A percentile compares a stretch with the other conserved stretches of the same genome.
phyloP scores from a whole-genome alignment of 1,140 invertebrate genomes.

The Atta cephalotes region DNA sequence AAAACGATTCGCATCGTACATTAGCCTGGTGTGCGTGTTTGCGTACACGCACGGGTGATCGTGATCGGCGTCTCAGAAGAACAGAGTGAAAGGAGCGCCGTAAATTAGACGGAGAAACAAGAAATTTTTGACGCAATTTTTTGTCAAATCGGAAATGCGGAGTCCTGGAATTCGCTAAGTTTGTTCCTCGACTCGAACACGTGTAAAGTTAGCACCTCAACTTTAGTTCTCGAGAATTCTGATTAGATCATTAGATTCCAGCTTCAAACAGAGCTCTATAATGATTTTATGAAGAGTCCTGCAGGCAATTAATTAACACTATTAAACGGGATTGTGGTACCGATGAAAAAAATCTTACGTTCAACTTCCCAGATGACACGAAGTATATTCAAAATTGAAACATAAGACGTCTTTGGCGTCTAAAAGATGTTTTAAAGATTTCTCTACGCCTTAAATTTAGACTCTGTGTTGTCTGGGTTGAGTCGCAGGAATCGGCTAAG shows the following conservation, averaged over 20 bases:
- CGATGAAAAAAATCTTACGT: background rate
- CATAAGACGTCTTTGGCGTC: too few species aligned
- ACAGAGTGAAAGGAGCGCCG: conserved; percentile 70
- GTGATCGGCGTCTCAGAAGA: conserved; percentile 55
- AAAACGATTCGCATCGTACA: conserved; percentile 52
- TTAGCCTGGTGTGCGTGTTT: background rate
- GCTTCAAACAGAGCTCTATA: too few species aligned
- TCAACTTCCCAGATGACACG: background rate
- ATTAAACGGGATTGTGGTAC: background rate
- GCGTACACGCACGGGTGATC: conserved; percentile 48
- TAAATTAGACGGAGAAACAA: conserved; percentile 56
- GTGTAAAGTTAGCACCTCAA: too few species aligned
- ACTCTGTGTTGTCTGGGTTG: too few species aligned
- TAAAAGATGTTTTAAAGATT: too few species aligned
- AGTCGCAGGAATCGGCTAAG: too few species aligned
- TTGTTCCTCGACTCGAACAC: background rate
- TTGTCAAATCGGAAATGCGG: background rate
- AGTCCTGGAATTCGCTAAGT: background rate
- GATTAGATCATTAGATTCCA: too few species aligned
- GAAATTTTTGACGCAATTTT: conserved; percentile 23
- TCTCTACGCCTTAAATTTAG: too few species aligned
- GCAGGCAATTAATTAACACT: too few species aligned
- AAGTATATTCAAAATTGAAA: too few species aligned
- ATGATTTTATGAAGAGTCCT: too few species aligned
- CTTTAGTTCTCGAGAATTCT: too few species aligned